Evolutionary conservation across 1,140 invertebrate genomes (phyloP).

Genomic region (Drosophila leontia): DNA sequence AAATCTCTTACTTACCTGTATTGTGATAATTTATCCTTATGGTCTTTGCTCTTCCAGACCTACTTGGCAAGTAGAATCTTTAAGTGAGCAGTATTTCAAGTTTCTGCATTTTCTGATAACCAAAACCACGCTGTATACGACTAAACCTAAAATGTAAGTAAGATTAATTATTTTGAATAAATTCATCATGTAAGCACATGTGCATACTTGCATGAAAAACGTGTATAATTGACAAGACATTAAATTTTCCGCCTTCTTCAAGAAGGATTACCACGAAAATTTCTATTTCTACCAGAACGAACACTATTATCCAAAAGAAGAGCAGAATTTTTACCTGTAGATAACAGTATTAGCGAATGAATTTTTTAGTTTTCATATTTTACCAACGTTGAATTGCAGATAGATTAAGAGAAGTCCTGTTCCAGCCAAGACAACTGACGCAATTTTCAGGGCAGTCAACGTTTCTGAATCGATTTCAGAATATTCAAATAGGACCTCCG

Average conservation of each 20-base stretch:
- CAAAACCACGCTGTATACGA: neutral
- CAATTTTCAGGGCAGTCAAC: fast-evolving
- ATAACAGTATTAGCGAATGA: neutral
- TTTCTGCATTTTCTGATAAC: slow-evolving; percentile 5
- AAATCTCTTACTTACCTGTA: too few relatives aligned
- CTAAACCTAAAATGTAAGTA: neutral
- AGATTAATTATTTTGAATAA: neutral
- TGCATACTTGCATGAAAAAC: neutral
- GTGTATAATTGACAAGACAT: neutral
- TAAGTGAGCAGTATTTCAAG: neutral
- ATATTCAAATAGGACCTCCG: neutral
- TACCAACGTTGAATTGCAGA: slow-evolving; percentile 19
- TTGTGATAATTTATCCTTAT: neutral
- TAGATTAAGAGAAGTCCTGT: slow-evolving; percentile 3
- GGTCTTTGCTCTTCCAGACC: too few relatives aligned
- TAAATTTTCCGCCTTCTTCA: neutral
- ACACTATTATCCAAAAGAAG: slow-evolving; percentile 4
- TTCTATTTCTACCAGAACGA: neutral
- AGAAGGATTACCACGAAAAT: neutral
- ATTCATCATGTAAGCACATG: too few relatives aligned
- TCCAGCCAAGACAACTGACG: neutral
- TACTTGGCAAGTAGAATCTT: neutral
- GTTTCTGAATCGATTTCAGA: neutral
- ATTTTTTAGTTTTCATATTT: neutral
- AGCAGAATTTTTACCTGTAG: slow-evolving; percentile 7